These are phyloP conservation scores for Hippocampus kuda DNA, from an alignment of 2,797 vertebrate genomes.

Conservation along the genomic window DNA sequence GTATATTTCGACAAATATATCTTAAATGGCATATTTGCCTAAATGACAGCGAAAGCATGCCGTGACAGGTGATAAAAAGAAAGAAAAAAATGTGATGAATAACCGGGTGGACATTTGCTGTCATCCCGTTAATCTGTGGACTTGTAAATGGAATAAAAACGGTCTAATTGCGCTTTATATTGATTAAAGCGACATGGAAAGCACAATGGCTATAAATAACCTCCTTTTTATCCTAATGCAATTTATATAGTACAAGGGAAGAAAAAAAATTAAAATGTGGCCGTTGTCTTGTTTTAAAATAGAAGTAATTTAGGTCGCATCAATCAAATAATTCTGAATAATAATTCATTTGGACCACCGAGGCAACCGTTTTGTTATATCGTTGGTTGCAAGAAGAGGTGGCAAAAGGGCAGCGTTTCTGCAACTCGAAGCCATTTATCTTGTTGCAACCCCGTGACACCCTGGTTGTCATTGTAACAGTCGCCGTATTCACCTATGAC, in stretches of 20 bases:
- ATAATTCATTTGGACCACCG: neutral
- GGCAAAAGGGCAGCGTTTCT: too few species aligned
- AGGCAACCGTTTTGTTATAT: neutral
- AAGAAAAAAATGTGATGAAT: neutral
- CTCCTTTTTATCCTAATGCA: neutral
- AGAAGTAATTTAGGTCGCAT: slow-evolving; percentile 4
- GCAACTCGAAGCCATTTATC: too few species aligned
- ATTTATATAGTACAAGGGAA: neutral
- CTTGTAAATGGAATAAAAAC: neutral
- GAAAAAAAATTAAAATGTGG: neutral
- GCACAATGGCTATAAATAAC: neutral
- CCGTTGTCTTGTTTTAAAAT: neutral
- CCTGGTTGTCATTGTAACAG: too few species aligned
- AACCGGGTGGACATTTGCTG: neutral
- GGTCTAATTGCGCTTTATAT: neutral
- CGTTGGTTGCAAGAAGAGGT: neutral
- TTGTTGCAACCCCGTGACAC: too few species aligned
- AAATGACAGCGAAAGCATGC: neutral
- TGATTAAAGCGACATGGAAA: neutral
- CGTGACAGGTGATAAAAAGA: neutral
- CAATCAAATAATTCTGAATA: neutral
- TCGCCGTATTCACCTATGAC: too few species aligned
- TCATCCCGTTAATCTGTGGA: neutral
- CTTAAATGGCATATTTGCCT: neutral
- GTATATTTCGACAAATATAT: neutral